These are phyloP conservation scores for Sebastes minor DNA, from an alignment of 2,797 vertebrate genomes.

Conservation along the genomic window DNA sequence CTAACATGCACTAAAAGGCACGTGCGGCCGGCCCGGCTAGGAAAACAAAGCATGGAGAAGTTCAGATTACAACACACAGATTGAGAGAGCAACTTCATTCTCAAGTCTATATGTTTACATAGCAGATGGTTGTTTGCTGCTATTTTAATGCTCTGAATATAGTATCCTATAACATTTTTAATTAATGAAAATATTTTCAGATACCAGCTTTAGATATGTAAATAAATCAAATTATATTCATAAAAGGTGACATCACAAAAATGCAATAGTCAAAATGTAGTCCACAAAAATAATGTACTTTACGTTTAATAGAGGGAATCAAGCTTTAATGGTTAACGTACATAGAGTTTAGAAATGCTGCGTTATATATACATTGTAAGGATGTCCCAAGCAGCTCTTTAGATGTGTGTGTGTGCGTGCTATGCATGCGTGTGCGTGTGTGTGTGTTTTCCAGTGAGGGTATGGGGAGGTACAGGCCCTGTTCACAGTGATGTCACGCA, in stretches of 20 bases:
- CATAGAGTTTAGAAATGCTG: neutral
- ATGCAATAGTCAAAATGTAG: neutral
- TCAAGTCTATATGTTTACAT: too few relatives aligned
- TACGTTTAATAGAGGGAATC: neutral
- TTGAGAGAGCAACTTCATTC: too few relatives aligned
- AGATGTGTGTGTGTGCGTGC: neutral
- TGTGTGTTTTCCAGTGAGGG: slow-evolving; percentile 42
- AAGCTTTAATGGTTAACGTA: neutral
- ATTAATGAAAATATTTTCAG: neutral
- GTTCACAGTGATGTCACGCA: slow-evolving; percentile 82
- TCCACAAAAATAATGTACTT: neutral
- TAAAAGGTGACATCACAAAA: neutral
- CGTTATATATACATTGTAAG: neutral
- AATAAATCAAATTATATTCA: neutral
- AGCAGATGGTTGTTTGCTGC: too few relatives aligned
- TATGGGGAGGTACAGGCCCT: slow-evolving; percentile 50
- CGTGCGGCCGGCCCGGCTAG: too few relatives aligned
- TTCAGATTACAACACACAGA: too few relatives aligned
- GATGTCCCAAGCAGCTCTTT: neutral
- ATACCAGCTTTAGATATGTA: neutral
- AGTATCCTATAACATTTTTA: neutral
- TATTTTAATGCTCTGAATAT: neutral
- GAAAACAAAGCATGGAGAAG: too few relatives aligned
- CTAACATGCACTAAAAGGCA: too few relatives aligned
- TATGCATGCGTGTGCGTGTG: neutral